Conservation (phyloP, 2,113 vertebrate species). For the Herpailurus yagouaroundi region DNA sequence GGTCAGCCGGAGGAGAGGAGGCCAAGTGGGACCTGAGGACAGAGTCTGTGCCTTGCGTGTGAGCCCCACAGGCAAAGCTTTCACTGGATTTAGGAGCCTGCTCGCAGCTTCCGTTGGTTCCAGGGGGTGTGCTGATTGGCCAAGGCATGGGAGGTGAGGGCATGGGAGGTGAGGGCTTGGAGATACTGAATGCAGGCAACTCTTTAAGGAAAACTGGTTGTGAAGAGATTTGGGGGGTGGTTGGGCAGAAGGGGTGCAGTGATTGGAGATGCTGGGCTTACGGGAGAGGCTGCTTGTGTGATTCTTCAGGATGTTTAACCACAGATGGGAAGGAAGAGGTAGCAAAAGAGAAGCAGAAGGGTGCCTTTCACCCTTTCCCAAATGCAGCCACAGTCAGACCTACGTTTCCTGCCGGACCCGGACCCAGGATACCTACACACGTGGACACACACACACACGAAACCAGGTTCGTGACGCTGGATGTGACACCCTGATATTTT, state of each 20-base stretch:
- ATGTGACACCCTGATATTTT: neutral
- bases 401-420: neutral
- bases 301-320: neutral
- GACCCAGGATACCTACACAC: neutral
- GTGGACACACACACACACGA: neutral
- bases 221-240: neutral
- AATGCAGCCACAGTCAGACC: neutral
- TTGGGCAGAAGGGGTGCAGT: neutral
- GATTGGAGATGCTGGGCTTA: neutral
- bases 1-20: neutral
- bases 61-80: neutral
- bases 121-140: neutral
- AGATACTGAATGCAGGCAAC: neutral
- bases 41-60: accelerated
- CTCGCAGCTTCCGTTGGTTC: accelerated
- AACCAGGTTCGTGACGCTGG: neutral
- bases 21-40: neutral
- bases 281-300: neutral
- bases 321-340: neutral
- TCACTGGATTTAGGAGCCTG: neutral
- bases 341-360: neutral
- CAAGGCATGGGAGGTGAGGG: neutral
- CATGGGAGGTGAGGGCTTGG: neutral
- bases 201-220: neutral
- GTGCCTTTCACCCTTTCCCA: neutral